These are phyloP conservation scores for Aromia moschata DNA, from an alignment of 2,888 invertebrate species.

Conservation along the genomic window DNA sequence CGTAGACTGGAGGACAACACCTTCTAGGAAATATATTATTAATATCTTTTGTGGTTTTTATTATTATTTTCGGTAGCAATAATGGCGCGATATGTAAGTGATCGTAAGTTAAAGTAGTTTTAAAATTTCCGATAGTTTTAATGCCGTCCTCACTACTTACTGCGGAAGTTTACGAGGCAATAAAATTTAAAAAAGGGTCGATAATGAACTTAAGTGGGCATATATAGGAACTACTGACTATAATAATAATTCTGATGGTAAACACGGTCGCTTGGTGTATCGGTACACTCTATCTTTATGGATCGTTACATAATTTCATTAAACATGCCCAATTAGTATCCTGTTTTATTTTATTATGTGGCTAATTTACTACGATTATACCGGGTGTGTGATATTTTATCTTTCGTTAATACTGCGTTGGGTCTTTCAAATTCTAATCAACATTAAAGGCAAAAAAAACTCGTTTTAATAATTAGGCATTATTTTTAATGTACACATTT, in stretches of 20 bases:
- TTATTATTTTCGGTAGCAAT: too few relatives aligned
- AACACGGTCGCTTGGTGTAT: not conserved
- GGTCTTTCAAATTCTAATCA: not conserved
- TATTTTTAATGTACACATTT: not conserved
- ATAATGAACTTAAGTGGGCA: constrained; percentile 1
- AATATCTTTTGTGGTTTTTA: too few relatives aligned
- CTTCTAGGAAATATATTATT: too few relatives aligned
- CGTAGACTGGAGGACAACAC: too few relatives aligned
- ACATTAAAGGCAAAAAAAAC: not conserved
- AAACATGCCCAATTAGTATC: constrained; percentile 4
- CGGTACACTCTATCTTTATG: not conserved
- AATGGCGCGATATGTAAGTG: not conserved
- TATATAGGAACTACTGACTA: not conserved
- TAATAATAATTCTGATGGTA: constrained; percentile 6
- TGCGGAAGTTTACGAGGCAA: not conserved
- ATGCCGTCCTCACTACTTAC: not conserved
- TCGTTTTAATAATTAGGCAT: not conserved
- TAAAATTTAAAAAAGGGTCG: not conserved
- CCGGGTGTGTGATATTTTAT: not conserved
- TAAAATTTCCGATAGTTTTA: too few relatives aligned
- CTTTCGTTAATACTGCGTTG: not conserved
- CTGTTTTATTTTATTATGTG: constrained; percentile 3
- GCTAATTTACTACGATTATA: not conserved
- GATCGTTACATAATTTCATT: constrained; percentile 6
- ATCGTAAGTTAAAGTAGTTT: too few relatives aligned